Evolutionary conservation across 1,140 invertebrate species (phyloP), one percentile per base, ranked within the genome.

Genomic region (Cotesia vestalis): DNA sequence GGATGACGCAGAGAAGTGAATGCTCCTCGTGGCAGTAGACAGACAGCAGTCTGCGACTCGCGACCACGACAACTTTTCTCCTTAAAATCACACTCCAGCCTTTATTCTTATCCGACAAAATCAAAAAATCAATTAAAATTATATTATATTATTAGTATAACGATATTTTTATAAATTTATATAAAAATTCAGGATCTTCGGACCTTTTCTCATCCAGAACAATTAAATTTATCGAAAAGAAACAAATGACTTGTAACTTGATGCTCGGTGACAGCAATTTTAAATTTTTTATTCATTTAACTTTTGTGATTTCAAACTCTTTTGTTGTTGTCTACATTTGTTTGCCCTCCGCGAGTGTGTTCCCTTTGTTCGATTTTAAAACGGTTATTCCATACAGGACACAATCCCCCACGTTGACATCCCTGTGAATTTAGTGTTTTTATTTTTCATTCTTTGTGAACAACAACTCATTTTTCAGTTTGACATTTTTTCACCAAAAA

Each of bases 1-100:
- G 55, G 63, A 73, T 78, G 79, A 80, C 78, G 77, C 78, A 79
- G 79, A 79, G 75, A 75, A 78, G 74, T 55, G 62, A 57, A 40
- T 62, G 61, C 66, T 55, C 46, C 51, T 17, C 27, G 55, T 52
- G 66, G 51, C 35, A 40, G 62, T 38, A 46, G 67, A 73, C 63
- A 66, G 63, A 38, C 63, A 17, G 46, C 63, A 66, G 63, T 66
- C 63, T 51, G 34, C 20, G 14, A 46, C 63, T 38, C 14, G 35
- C 63, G 63, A 66, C 63, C 17, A 59, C 14, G 34, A 8, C 0
- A 46, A 38, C 8, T 46, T 46, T 40, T 66, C 63, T 66, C n/a
- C 14, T 40, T 62, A 6, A 62, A 40, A 62, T 62, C 60, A 62
- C 3, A 36, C 9, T 17, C 11, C 40, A 46, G 40, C 40, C 40